Conservation (phyloP, 2,113 vertebrate genomes). For the Desmodus rotundus region DNA sequence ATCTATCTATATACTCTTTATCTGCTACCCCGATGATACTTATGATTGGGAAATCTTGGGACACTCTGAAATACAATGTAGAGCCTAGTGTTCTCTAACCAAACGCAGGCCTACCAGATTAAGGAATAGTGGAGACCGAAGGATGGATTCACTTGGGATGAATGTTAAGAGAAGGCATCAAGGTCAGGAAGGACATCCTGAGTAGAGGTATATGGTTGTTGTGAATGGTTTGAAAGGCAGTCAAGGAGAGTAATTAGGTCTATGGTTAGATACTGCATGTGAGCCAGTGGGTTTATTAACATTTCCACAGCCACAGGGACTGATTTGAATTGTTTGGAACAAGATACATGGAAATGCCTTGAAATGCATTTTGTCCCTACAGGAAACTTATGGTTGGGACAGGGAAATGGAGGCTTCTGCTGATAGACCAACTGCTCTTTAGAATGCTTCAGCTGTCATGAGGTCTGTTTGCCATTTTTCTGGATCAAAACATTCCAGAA, state of each 20-base stretch:
- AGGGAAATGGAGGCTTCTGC: background rate
- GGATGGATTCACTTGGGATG: background rate
- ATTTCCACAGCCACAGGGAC: background rate
- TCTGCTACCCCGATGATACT: background rate
- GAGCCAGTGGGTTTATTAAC: background rate
- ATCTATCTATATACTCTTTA: background rate
- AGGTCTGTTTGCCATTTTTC: background rate
- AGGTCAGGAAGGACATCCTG: background rate
- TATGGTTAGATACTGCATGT: background rate
- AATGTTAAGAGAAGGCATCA: background rate
- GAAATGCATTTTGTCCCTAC: background rate
- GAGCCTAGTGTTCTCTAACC: background rate
- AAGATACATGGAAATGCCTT: background rate
- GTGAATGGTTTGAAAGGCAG: background rate
- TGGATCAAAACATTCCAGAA: background rate
- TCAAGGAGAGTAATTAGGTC: background rate
- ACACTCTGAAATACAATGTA: background rate
- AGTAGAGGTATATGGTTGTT: background rate
- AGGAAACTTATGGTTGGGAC: background rate
- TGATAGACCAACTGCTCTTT: background rate
- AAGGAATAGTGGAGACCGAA: background rate
- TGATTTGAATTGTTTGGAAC: background rate
- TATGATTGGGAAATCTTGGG: background rate
- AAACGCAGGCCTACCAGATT: background rate
- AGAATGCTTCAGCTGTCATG: background rate